Percentiles rank a stretch among this genome's conserved stretches.
phyloP scores from a whole-genome alignment of 2,113 vertebrate genomes.

The Nerophis ophidion region DNA sequence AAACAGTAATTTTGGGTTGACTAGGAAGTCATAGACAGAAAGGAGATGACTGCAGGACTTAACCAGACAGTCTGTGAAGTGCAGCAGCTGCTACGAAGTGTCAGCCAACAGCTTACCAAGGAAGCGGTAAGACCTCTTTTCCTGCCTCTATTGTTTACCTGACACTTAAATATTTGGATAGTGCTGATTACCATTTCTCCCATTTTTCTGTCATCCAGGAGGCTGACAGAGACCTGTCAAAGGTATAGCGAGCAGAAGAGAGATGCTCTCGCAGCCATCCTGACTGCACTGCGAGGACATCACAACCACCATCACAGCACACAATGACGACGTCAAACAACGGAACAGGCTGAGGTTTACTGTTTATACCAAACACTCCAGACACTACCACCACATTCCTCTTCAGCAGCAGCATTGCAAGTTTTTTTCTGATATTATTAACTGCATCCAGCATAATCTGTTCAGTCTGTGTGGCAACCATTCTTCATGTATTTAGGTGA shows the following conservation, averaged over 20 bases:
- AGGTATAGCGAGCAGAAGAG: slow-evolving; percentile 50
- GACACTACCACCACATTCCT: slow-evolving; percentile 61
- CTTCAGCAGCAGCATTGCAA: slow-evolving; percentile 42
- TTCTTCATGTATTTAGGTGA: slow-evolving; percentile 56
- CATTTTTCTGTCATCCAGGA: slow-evolving; percentile 44
- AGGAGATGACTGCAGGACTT: slow-evolving; percentile 80
- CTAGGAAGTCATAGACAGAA: slow-evolving; percentile 81
- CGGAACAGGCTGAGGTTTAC: slow-evolving; percentile 37
- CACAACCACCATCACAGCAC: slow-evolving; percentile 41
- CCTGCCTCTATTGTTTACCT: not conserved
- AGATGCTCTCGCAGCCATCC: slow-evolving; percentile 28
- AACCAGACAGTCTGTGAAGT: slow-evolving; percentile 86
- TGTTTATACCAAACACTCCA: slow-evolving; percentile 50
- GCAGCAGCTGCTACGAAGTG: slow-evolving; percentile 83
- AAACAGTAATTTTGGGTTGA: slow-evolving; percentile 27
- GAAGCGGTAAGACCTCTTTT: slow-evolving; percentile 35
- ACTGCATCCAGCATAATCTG: slow-evolving; percentile 33
- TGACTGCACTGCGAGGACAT: slow-evolving; percentile 51
- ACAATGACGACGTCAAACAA: slow-evolving; percentile 31
- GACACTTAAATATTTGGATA: slow-evolving; percentile 1
- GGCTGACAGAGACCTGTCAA: slow-evolving; percentile 55
- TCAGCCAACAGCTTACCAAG: slow-evolving; percentile 82
- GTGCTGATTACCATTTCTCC: slow-evolving; percentile 2
- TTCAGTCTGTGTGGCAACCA: slow-evolving; percentile 50
- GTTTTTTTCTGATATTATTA: slow-evolving; percentile 43